A percentile compares a stretch with the other conserved stretches of the same genome.
Evolutionary conservation across 2,797 vertebrate species (phyloP).

Genomic region (Halcyon smyrnensis): DNA sequence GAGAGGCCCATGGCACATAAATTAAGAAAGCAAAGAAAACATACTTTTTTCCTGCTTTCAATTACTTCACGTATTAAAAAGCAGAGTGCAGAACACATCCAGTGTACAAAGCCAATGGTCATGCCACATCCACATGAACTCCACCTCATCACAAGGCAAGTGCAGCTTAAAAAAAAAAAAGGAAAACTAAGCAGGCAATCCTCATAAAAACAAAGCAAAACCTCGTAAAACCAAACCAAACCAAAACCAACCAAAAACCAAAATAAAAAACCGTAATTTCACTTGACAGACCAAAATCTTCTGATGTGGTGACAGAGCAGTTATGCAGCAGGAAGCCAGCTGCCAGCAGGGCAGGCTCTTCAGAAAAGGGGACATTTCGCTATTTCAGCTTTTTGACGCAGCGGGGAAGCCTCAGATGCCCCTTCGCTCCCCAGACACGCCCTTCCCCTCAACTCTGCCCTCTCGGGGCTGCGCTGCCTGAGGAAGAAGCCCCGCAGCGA

Average conservation of each 20-base stretch:
- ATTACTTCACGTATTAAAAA: background rate
- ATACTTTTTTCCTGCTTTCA: background rate
- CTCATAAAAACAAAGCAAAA: background rate
- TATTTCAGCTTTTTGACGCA: too few relatives aligned
- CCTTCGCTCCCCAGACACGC: background rate
- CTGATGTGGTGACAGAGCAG: background rate
- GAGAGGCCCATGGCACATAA: rapidly evolving
- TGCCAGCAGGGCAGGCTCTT: background rate
- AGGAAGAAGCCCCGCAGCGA: too few relatives aligned
- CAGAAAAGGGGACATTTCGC: background rate
- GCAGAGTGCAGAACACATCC: background rate
- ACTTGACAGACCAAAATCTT: background rate
- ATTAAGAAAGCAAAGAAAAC: background rate
- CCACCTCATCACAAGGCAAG: background rate
- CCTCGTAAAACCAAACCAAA: too few relatives aligned
- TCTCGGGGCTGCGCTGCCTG: too few relatives aligned
- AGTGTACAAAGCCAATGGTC: background rate
- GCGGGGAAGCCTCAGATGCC: background rate
- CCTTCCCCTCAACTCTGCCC: background rate
- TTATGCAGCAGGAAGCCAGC: background rate
- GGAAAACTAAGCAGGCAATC: background rate
- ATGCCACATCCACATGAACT: background rate
- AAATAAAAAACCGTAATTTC: background rate
- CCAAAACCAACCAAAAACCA: background rate
- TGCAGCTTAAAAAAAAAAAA: background rate